Base-by-base conservation (phyloP, 2,113 vertebrate genomes). In the Origma solitaria region DNA sequence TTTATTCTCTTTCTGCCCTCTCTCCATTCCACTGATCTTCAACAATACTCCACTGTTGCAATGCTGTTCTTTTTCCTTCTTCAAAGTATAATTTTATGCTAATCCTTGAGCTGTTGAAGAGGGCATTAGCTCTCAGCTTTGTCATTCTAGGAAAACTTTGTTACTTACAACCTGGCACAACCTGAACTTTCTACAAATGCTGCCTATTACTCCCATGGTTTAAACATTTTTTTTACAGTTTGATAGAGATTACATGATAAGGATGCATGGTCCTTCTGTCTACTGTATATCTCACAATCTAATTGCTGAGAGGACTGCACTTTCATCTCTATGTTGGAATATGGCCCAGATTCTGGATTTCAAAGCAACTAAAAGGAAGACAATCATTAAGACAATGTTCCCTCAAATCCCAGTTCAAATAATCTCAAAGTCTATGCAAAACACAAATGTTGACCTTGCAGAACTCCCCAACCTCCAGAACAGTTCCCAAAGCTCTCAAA, bases 11-110 rank as follows among this genome's bases (percentile, higher is more conserved):
- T 91, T 97, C 90, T 88, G 93, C 82, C 58, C 95, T 95, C 81
- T 94, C 64, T 95, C 44, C 89, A 93, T 97, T 96, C 91, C 94
- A 96, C 90, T 93, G 80, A 92, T 93, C 82, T 88, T 82, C 86
- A 96, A 98, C 97, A 98, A 98, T 97, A 93, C 84, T 66, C 66
- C 92, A 97, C 97, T 98, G 96, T 97, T 95, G 96, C 94, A 65
- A 54, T 70, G 96, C 94, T 87, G 79, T 72, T 86, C 85, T 97
- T 92, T 93, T 88, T 82, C 60, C 82, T 95, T 77, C 96, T 97
- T 97, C 89, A 94, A 72, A 95, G 95, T 88, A 95, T 98, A 98
- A 98, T 97, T 97, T 98, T 98, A 98, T 98, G 98, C 81, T 98
- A 98, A 98, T 98, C 98, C 98, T 96, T 50, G 94, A 95, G 94